Conservation (phyloP, 2,797 vertebrate species). For the Stomatorhinus walkeri region DNA sequence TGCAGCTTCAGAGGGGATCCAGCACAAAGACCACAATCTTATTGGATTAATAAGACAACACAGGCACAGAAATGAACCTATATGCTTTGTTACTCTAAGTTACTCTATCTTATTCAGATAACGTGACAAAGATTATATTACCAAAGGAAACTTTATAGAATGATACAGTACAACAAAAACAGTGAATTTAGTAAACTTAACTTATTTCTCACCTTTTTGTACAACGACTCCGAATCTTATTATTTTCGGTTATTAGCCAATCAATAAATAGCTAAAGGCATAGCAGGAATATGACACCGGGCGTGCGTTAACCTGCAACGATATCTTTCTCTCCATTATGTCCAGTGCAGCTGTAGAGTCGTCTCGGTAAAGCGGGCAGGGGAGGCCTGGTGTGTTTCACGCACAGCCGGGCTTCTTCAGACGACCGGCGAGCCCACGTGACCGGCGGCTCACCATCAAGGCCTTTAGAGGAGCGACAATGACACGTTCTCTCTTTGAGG, state of each 20-base stretch:
- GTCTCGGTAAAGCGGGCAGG: not conserved
- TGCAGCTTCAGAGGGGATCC: not conserved
- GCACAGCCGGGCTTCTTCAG: slow-evolving; percentile 3
- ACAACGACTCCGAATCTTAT: not conserved
- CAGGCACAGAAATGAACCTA: not conserved
- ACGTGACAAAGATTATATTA: not conserved
- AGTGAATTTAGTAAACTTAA: not conserved
- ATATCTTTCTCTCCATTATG: not conserved
- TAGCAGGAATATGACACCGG: not conserved
- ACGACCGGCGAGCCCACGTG: not conserved
- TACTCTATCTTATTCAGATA: slow-evolving; percentile 7
- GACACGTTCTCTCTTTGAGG: slow-evolving; percentile 4
- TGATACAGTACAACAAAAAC: not conserved
- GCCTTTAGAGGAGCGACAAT: slow-evolving; percentile 1
- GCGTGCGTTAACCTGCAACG: not conserved
- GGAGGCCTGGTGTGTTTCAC: not conserved
- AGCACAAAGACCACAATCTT: not conserved
- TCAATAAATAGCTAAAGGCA: not conserved
- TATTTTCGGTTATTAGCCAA: not conserved
- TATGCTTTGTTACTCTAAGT: not conserved
- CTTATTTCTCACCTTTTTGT: not conserved
- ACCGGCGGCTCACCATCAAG: not conserved
- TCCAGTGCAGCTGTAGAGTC: not conserved
- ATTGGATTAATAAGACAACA: not conserved
- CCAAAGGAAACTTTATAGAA: not conserved